phyloP scores from a whole-genome alignment of 2,113 vertebrate species.

The Psittacula cyanocephala region DNA sequence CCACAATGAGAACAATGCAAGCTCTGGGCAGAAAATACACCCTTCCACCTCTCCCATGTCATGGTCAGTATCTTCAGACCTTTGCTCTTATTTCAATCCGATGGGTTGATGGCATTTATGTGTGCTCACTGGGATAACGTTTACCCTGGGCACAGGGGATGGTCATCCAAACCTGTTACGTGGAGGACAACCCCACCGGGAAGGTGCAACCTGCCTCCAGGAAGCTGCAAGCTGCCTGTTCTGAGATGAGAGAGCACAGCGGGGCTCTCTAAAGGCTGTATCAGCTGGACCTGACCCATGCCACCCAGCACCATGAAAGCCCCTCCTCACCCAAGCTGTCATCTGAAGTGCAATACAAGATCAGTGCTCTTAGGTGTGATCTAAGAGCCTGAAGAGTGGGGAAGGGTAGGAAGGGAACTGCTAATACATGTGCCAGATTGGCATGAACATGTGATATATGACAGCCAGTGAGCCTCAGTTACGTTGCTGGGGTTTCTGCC shows the following conservation, averaged over 20 bases:
- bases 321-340: not conserved
- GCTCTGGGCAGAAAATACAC: not conserved
- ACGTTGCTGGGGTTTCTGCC: not conserved
- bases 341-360: not conserved
- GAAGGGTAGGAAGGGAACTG: not conserved
- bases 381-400: not conserved
- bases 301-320: not conserved
- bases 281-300: rapidly evolving
- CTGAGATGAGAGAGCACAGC: not conserved
- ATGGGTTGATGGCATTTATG: not conserved
- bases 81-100: not conserved
- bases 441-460: rapidly evolving
- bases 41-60: not conserved
- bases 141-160: not conserved
- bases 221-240: not conserved
- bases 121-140: not conserved
- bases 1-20: not conserved
- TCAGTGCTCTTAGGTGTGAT: not conserved
- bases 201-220: not conserved
- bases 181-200: not conserved
- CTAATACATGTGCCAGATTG: not conserved
- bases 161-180: not conserved
- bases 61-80: not conserved
- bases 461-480: rapidly evolving
- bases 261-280: rapidly evolving